A percentile compares a stretch with the other conserved stretches of the same genome.
Conservation (phyloP, 2,113 vertebrate species). For the Corythornis cristatus region DNA sequence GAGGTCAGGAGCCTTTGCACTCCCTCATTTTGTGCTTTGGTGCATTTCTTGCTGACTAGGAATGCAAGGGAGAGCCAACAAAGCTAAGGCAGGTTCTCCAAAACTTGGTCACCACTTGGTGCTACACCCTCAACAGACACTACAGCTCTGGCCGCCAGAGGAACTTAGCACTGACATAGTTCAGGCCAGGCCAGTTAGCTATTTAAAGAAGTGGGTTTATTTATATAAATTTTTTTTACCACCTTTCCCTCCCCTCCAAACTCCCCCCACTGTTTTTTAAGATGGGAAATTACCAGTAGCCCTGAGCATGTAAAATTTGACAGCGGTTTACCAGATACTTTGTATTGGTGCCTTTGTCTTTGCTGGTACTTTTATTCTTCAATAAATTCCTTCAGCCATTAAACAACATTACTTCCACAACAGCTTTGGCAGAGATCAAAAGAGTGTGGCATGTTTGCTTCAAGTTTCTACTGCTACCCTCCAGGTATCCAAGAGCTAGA, state of each 20-base stretch:
- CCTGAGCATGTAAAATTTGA: not conserved
- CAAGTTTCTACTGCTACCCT: not conserved
- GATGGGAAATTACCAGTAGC: not conserved
- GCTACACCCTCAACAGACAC: not conserved
- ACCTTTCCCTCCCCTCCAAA: not conserved
- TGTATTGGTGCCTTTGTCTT: not conserved
- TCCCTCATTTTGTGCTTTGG: not conserved
- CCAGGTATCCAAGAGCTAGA: not conserved
- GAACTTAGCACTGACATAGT: not conserved
- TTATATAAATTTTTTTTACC: not conserved
- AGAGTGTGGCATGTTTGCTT: not conserved
- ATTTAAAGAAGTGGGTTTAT: constrained; percentile 38
- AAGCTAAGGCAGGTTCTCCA: not conserved
- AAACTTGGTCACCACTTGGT: not conserved
- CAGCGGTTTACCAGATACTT: not conserved
- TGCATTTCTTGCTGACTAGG: constrained; percentile 1
- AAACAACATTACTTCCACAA: constrained; percentile 12
- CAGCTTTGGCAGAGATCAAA: constrained; percentile 21
- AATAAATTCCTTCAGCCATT: constrained; percentile 34
- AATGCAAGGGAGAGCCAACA: not conserved
- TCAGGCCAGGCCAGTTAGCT: constrained; percentile 12
- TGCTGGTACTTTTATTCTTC: constrained; percentile 34
- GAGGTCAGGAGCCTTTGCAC: not conserved
- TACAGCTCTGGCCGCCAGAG: not conserved
- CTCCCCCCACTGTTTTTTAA: not conserved